A percentile compares a stretch with the other conserved stretches of the same genome.
Conservation (phyloP, 2,888 invertebrate species). For the Acrocyrtus sp. region DNA sequence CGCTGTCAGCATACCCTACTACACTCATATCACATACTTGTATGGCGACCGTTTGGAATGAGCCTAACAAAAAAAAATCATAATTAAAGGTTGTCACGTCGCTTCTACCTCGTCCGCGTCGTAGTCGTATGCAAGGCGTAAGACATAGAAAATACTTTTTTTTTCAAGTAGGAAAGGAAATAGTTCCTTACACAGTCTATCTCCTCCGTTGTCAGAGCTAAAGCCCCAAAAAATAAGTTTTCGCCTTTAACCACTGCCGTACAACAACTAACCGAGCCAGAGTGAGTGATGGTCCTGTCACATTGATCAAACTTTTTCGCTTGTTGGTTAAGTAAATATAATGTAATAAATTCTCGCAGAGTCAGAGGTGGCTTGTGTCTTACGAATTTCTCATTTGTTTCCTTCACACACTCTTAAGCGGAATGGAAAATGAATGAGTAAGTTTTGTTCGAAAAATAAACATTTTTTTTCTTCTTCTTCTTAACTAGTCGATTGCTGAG, state of each 20-base stretch:
- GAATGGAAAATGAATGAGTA: neutral
- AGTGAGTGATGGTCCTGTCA: neutral
- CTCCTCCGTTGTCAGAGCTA: too few species aligned
- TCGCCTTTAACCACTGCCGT: too few species aligned
- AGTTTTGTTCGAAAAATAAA: neutral
- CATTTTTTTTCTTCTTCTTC: neutral
- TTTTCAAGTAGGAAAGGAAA: too few species aligned
- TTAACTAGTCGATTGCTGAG: neutral
- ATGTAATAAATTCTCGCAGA: neutral
- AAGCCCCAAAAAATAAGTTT: too few species aligned
- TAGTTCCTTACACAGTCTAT: too few species aligned
- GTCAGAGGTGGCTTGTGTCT: too few species aligned
- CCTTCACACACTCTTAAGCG: constrained; percentile 2
- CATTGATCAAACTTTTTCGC: constrained; percentile 27
- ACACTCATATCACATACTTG: neutral
- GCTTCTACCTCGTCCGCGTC: neutral
- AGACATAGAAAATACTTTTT: neutral
- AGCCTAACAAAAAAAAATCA: neutral
- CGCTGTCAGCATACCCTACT: neutral
- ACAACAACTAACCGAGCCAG: too few species aligned
- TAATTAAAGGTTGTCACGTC: neutral
- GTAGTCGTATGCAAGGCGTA: neutral
- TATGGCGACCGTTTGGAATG: neutral
- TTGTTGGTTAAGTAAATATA: neutral
- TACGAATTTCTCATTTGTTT: constrained; percentile 8